Base-by-base conservation (phyloP, 2,113 vertebrate species). In the Urocynchramus pylzowi region DNA sequence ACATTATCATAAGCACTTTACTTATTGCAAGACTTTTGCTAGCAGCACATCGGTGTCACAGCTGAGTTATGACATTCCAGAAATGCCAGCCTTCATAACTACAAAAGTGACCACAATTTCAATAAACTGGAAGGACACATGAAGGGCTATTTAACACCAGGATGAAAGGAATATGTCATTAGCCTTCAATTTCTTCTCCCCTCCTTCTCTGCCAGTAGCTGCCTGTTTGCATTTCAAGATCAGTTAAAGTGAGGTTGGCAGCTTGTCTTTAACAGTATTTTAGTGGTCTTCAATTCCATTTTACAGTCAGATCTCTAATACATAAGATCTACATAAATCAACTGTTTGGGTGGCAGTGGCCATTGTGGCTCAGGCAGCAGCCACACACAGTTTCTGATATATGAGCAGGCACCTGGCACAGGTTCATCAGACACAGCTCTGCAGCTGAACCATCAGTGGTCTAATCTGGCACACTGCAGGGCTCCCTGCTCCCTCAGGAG, bases 101-200 rank as follows among this genome's bases (percentile, higher is more conserved):
- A 53, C 79, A 67, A 16, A 88, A 95, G 87, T 80, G 92, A 90
- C 79, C 79, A 85, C 82, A 52, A 67, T 83, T 80, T 74, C 90
- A 86, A 64, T 93, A 77, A 77, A 80, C 27, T 67, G 76, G 54
- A 96, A 96, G 87, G 82, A 86, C 84, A 63, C 12, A 47, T 23
- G 84, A 93, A 96, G 87, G 74, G 73, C 89, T 89, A 8, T 31
- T 47, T 54, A 73, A 74, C 14, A 63, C 26, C 6, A 44, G 45
- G 27, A 59, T 63, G 49, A 69, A 95, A 85, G 50, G 28, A 83
- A 82, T 26, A 26, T 21, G 50, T 23, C 28, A 76, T 84, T 45
- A 82, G 28, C 27, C 28, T 78, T 70, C 49, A n/a, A 30, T 75
- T 78, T 82, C 35, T 67, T 70, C 30, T 44, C 60, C 2, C 2